These are phyloP conservation scores for Acronicta aceris DNA, from an alignment of 2,888 invertebrate genomes.

Conservation along the genomic window DNA sequence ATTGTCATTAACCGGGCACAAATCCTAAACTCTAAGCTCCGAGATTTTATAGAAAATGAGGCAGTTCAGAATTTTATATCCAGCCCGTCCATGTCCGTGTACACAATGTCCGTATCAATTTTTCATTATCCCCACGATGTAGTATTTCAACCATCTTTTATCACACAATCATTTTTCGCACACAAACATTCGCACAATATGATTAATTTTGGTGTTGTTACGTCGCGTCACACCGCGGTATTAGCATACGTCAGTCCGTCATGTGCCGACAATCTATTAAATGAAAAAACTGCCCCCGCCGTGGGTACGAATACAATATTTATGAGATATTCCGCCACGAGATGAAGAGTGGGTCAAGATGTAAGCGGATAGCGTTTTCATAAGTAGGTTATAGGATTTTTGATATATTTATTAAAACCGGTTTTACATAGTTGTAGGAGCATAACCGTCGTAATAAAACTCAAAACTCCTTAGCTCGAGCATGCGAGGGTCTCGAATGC, in stretches of 20 bases:
- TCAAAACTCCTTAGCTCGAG: too few relatives aligned
- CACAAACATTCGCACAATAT: slow-evolving; percentile 27
- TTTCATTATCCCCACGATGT: not conserved
- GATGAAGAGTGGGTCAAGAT: slow-evolving; percentile 7
- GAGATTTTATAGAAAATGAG: too few relatives aligned
- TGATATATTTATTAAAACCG: too few relatives aligned
- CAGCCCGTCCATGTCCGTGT: too few relatives aligned
- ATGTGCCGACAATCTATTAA: slow-evolving; percentile 72
- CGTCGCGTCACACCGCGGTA: slow-evolving; percentile 29
- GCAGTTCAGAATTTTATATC: too few relatives aligned
- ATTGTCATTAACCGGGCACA: too few relatives aligned
- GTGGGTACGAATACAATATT: slow-evolving; percentile 75
- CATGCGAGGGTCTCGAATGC: too few relatives aligned
- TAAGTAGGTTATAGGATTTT: too few relatives aligned
- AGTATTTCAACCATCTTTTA: not conserved
- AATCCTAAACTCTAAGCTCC: too few relatives aligned
- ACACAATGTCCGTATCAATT: not conserved
- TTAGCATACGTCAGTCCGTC: slow-evolving; percentile 63
- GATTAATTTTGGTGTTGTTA: slow-evolving; percentile 45
- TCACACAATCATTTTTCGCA: not conserved
- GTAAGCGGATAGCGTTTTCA: slow-evolving; percentile 11
- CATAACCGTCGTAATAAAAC: too few relatives aligned
- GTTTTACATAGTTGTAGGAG: too few relatives aligned
- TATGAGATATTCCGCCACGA: slow-evolving; percentile 68
- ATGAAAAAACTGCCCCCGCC: slow-evolving; percentile 69